phyloP scores from a whole-genome alignment of 2,888 invertebrate species.

The Acrobasis repandana region DNA sequence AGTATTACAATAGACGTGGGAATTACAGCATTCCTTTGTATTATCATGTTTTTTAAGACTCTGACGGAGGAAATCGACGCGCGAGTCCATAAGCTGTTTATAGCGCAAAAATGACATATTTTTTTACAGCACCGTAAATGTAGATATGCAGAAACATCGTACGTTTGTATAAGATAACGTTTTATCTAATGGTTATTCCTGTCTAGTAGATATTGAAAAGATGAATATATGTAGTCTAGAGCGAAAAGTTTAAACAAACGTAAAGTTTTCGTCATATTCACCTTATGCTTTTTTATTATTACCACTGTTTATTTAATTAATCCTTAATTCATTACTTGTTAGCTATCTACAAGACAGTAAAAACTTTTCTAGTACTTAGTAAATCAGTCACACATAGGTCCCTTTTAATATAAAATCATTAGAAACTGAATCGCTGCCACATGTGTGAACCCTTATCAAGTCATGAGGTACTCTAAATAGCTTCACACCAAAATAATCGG shows the following conservation, averaged over 20 bases:
- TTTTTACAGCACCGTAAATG: background rate
- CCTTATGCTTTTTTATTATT: too few species aligned
- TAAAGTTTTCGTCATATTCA: too few species aligned
- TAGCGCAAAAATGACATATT: background rate
- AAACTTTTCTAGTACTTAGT: too few species aligned
- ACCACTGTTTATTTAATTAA: too few species aligned
- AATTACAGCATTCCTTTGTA: conserved; percentile 27
- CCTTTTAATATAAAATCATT: background rate
- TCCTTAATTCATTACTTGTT: too few species aligned
- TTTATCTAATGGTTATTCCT: too few species aligned
- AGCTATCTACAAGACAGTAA: too few species aligned
- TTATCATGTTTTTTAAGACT: conserved; percentile 9
- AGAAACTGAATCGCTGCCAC: conserved; percentile 24
- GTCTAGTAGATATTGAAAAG: too few species aligned
- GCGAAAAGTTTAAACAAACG: too few species aligned
- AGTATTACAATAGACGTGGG: conserved; percentile 29
- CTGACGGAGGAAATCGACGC: background rate
- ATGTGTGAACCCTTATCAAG: conserved; percentile 43
- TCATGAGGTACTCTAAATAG: conserved; percentile 47
- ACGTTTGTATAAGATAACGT: too few species aligned
- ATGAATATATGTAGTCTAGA: too few species aligned
- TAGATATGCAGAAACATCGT: too few species aligned
- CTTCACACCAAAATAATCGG: conserved; percentile 43
- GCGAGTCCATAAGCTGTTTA: conserved; percentile 20
- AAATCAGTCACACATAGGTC: background rate